These are phyloP conservation scores for Ailurus styani DNA, from an alignment of 2,113 vertebrate species.

Conservation along the genomic window DNA sequence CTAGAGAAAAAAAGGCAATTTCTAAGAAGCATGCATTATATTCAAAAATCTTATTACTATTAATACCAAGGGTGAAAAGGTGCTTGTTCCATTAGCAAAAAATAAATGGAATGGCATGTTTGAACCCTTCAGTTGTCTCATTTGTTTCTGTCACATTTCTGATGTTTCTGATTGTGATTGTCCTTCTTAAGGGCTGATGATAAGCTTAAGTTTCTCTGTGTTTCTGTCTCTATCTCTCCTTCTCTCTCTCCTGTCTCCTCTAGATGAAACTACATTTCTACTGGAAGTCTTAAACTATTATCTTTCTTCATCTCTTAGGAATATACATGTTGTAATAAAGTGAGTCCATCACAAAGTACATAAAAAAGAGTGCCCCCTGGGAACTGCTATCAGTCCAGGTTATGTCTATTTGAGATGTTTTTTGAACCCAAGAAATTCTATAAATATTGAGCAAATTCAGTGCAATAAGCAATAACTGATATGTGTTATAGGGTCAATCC, in stretches of 20 bases:
- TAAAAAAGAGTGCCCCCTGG: not conserved
- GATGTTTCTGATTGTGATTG: constrained; percentile 26
- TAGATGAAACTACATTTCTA: not conserved
- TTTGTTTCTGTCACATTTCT: constrained; percentile 37
- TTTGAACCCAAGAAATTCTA: not conserved
- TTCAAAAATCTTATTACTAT: not conserved
- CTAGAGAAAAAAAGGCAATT: constrained; percentile 43
- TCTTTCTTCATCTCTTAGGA: not conserved
- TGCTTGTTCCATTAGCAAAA: constrained; percentile 46
- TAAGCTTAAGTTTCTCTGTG: not conserved
- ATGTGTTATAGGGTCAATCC: not conserved
- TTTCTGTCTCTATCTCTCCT: not conserved
- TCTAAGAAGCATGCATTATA: constrained; percentile 43
- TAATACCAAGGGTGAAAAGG: constrained; percentile 40
- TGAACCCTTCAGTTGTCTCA: constrained; percentile 13
- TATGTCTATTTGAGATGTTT: not conserved
- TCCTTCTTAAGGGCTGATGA: not conserved
- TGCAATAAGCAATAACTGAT: not conserved
- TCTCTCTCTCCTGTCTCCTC: not conserved
- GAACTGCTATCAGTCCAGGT: not conserved
- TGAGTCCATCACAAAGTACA: not conserved
- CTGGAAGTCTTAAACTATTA: not conserved
- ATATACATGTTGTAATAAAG: not conserved
- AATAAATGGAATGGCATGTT: constrained; percentile 24
- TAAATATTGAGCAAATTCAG: not conserved